Conservation (phyloP, 2,113 vertebrate genomes). For the Tupaia tana region DNA sequence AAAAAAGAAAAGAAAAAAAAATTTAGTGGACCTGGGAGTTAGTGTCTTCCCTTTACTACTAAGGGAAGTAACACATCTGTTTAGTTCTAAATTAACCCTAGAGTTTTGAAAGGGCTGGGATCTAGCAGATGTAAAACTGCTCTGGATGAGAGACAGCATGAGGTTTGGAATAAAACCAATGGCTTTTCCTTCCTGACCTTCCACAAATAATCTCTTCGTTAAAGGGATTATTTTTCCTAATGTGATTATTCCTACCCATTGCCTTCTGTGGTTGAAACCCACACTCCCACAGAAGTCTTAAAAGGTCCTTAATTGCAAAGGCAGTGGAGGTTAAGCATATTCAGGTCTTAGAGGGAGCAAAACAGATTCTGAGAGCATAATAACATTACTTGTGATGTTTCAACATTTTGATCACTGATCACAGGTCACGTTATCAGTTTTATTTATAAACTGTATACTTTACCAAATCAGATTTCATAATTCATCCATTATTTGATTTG, state of each 20-base stretch:
- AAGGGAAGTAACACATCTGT: background rate
- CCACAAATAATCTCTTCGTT: background rate
- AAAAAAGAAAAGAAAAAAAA: no score
- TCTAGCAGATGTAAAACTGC: background rate
- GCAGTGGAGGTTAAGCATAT: background rate
- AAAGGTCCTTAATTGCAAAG: background rate
- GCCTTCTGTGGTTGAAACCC: background rate
- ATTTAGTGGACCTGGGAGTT: background rate
- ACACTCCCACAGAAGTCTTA: background rate
- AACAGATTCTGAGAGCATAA: background rate
- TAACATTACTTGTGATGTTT: background rate
- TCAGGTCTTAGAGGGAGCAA: background rate
- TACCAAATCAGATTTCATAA: background rate
- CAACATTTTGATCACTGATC: background rate
- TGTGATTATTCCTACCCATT: background rate
- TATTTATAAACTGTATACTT: background rate
- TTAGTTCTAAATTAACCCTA: background rate
- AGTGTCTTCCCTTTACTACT: accelerated
- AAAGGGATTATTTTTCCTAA: background rate
- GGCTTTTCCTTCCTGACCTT: background rate
- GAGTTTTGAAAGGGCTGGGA: background rate
- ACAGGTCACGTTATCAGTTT: background rate
- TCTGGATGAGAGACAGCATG: background rate
- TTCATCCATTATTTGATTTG: background rate
- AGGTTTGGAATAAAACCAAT: background rate